Evolutionary conservation across 2,797 vertebrate species (phyloP).

Genomic region (Girardinus metallicus): DNA sequence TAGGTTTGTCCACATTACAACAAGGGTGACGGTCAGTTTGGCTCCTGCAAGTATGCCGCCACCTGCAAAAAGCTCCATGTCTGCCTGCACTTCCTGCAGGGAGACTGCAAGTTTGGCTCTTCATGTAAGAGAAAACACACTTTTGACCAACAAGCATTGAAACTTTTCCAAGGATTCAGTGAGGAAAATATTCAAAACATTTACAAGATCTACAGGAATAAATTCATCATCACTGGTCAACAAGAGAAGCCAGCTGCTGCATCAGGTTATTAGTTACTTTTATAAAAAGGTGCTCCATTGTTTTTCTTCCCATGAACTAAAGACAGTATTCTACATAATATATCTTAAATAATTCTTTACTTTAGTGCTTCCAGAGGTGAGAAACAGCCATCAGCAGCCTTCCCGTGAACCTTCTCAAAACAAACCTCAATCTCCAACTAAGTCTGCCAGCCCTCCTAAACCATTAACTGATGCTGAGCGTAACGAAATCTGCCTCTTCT

Average conservation of each 20-base stretch:
- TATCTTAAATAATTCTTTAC: slow-evolving; percentile 8
- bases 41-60: slow-evolving; percentile 73
- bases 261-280: slow-evolving; percentile 42
- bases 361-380: slow-evolving; percentile 22
- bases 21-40: slow-evolving; percentile 75
- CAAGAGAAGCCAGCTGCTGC: neutral
- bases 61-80: slow-evolving; percentile 87
- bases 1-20: slow-evolving; percentile 89
- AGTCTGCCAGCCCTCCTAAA: slow-evolving; percentile 17
- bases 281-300: neutral
- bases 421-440: slow-evolving; percentile 8
- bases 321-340: neutral
- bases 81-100: slow-evolving; percentile 84
- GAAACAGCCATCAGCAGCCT: neutral
- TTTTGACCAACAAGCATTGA: slow-evolving; percentile 51
- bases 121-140: slow-evolving; percentile 82
- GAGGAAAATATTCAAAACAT: slow-evolving; percentile 64
- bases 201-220: slow-evolving; percentile 75
- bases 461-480: slow-evolving; percentile 62
- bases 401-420: neutral
- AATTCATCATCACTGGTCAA: slow-evolving; percentile 61
- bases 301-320: neutral
- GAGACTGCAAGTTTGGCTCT: slow-evolving; percentile 80
- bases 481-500: slow-evolving; percentile 87
- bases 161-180: slow-evolving; percentile 77